Percentiles rank a stretch among this genome's conserved stretches.
Evolutionary conservation across 2,113 vertebrate genomes (phyloP).

Genomic region (Oncorhynchus gorbuscha): DNA sequence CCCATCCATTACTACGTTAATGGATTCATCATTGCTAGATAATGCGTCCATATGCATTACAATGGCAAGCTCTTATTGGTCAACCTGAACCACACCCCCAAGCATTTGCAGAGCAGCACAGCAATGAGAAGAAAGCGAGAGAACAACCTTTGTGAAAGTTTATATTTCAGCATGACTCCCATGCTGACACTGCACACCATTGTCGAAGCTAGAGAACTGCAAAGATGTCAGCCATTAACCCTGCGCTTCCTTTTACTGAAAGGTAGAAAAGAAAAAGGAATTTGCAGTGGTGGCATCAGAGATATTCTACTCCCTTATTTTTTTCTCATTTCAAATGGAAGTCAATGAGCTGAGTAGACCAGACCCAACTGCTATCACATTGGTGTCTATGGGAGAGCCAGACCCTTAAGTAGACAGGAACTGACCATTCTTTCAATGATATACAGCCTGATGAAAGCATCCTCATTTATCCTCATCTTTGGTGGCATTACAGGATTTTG

Average conservation of each 20-base stretch:
- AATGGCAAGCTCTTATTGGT: background rate
- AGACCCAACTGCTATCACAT: too few species aligned
- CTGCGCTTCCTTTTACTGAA: background rate
- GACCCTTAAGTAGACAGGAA: too few species aligned
- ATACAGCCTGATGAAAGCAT: too few species aligned
- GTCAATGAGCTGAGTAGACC: too few species aligned
- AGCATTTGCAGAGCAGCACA: background rate
- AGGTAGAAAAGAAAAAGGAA: background rate
- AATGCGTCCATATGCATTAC: background rate
- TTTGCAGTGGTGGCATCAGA: background rate
- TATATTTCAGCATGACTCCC: background rate
- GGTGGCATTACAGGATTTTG: too few species aligned
- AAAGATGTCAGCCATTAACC: background rate
- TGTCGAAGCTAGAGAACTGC: background rate
- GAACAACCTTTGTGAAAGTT: background rate
- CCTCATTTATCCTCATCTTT: too few species aligned
- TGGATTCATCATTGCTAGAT: constrained; percentile 33
- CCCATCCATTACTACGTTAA: background rate
- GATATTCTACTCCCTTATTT: too few species aligned
- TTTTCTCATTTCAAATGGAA: too few species aligned
- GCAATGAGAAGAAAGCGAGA: too few species aligned
- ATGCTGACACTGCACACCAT: background rate
- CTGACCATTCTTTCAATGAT: too few species aligned
- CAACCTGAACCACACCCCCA: background rate
- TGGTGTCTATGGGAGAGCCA: too few species aligned